These are phyloP conservation scores for Schlechtendalia chinensis DNA, from an alignment of 1,140 invertebrate species.

Conservation along the genomic window DNA sequence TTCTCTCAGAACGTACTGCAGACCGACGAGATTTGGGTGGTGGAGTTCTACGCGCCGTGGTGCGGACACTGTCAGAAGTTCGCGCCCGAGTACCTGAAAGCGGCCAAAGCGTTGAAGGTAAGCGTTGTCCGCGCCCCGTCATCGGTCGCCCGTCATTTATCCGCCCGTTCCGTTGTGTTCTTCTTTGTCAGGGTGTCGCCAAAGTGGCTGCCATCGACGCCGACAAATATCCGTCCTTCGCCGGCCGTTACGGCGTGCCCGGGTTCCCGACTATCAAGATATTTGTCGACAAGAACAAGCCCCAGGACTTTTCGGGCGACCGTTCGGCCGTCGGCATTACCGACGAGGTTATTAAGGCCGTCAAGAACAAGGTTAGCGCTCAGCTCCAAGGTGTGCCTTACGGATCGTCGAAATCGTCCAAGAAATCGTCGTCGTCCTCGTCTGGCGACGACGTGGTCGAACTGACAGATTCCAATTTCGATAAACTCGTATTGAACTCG, in stretches of 20 bases:
- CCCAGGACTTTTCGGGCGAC: constrained; percentile 81
- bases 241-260: constrained; percentile 75
- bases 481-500: constrained; percentile 77
- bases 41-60: constrained; percentile 77
- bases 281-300: constrained; percentile 84
- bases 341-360: constrained; percentile 75
- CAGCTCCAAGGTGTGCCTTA: constrained; percentile 63
- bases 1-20: constrained; percentile 56
- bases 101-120: constrained; percentile 83
- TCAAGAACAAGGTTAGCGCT: constrained; percentile 67
- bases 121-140: not conserved
- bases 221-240: constrained; percentile 82
- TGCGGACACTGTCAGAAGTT: constrained; percentile 71
- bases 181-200: constrained; percentile 71
- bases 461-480: constrained; percentile 87
- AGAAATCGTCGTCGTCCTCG: constrained; percentile 51
- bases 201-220: constrained; percentile 94
- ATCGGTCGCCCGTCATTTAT: not conserved
- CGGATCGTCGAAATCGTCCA: constrained; percentile 49
- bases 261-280: constrained; percentile 98
- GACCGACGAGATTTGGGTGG: constrained; percentile 61
- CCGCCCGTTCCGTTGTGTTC: not conserved
- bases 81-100: constrained; percentile 77
- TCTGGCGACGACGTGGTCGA: constrained; percentile 75
- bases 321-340: constrained; percentile 83